phyloP scores from a whole-genome alignment of 2,888 invertebrate species.

The Hydroisotoma schaefferi region DNA sequence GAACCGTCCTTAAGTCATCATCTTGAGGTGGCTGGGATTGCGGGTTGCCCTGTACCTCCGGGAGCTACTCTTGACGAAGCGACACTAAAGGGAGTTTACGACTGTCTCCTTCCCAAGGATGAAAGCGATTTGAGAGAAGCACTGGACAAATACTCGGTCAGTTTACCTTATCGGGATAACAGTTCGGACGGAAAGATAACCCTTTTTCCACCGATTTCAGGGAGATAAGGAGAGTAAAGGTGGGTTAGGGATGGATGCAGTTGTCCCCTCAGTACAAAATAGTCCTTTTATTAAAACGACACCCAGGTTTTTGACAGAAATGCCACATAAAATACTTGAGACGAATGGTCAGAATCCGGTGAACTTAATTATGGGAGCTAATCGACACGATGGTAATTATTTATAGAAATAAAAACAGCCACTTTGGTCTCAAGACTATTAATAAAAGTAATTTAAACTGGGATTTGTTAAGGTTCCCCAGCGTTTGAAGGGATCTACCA shows the following conservation, averaged over 20 bases:
- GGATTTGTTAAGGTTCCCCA: conserved; percentile 2
- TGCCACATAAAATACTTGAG: conserved; percentile 28
- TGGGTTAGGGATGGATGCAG: conserved; percentile 29
- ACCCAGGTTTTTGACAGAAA: conserved; percentile 7
- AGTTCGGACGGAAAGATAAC: too few relatives aligned
- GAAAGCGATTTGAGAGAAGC: conserved; percentile 13
- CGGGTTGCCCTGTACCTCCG: conserved; percentile 19
- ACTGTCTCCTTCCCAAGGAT: conserved; percentile 14
- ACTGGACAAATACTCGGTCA: conserved; percentile 20
- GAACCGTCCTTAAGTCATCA: conserved; percentile 28
- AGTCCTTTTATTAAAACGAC: background rate
- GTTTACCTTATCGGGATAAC: too few relatives aligned
- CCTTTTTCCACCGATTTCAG: too few relatives aligned
- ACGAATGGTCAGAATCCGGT: conserved; percentile 18
- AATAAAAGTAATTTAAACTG: background rate
- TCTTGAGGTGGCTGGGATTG: conserved; percentile 19
- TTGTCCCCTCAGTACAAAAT: conserved; percentile 28
- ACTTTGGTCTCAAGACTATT: background rate
- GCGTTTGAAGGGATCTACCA: conserved; percentile 13
- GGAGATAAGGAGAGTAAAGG: conserved; percentile 13
- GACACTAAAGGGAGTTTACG: conserved; percentile 10
- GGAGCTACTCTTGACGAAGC: background rate
- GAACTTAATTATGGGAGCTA: conserved; percentile 34
- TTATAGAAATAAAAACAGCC: background rate
- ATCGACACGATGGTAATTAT: conserved; percentile 26